Evolutionary conservation across 2,888 invertebrate species (phyloP).

Genomic region (Andrena haemorrhoa): DNA sequence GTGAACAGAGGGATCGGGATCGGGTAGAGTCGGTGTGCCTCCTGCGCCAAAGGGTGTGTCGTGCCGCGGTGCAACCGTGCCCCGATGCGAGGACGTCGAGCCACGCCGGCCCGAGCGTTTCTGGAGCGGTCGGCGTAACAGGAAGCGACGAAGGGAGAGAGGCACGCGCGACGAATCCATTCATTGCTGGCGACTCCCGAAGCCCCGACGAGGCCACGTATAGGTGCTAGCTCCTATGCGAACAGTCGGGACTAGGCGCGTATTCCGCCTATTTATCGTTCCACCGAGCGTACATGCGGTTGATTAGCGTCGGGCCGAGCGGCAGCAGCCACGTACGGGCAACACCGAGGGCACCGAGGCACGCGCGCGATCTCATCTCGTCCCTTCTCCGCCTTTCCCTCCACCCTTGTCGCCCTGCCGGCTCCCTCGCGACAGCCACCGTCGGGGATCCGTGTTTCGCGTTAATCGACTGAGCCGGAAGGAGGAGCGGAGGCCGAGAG

Average conservation of each 20-base stretch:
- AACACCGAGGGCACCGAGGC: conserved; percentile 10
- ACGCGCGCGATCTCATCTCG: background rate
- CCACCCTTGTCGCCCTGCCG: background rate
- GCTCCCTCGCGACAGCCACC: conserved; percentile 1
- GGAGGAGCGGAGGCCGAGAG: background rate
- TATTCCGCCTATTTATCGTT: conserved; percentile 39
- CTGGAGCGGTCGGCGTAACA: conserved; percentile 58
- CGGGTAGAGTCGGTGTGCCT: conserved; percentile 45
- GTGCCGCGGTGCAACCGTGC: conserved; percentile 21
- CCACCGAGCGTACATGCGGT: conserved; percentile 46
- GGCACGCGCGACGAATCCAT: conserved; percentile 66
- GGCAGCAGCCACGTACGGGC: conserved; percentile 24
- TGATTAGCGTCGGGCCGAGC: conserved; percentile 51
- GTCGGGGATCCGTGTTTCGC: background rate
- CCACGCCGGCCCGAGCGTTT: conserved; percentile 52
- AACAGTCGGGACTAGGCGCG: conserved; percentile 30
- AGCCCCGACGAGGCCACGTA: conserved; percentile 23
- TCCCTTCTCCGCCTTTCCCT: background rate
- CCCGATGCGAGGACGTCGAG: conserved; percentile 52
- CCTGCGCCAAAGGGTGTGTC: conserved; percentile 69
- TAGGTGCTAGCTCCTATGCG: conserved; percentile 24
- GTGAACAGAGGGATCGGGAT: conserved; percentile 12
- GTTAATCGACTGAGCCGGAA: conserved; percentile 33
- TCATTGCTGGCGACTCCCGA: conserved; percentile 53
- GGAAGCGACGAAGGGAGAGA: conserved; percentile 56